Evolutionary conservation across 1,140 invertebrate genomes (phyloP), one percentile per base, ranked within the genome.

Genomic region (Drosophila triauraria): DNA sequence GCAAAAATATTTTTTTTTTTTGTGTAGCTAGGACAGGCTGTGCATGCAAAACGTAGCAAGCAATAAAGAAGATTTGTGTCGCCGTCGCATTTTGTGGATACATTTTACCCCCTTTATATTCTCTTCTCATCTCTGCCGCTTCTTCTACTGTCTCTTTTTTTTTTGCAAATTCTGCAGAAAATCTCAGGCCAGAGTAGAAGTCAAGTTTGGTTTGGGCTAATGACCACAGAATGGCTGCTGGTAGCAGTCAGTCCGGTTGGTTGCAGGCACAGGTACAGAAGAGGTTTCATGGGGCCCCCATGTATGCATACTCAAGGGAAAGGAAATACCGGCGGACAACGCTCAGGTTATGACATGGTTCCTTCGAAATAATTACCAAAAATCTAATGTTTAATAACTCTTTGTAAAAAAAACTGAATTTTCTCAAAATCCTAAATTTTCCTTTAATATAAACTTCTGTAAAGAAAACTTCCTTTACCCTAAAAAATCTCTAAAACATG

Each of bases 11-110:
- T 40, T 35, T 30, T 40, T 35, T 30, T 75, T 15, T 32, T 40
- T 44, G 32, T 54, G 61, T 30, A 42, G 27, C 27, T n/a, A 3
- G 44, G 67, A 50, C 67, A 50, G 53, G 12, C 74, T 85, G 74
- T 74, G 72, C 63, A 65, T 80, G 82, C 77, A 75, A 84, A 86
- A 88, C 84, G 84, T 87, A 87, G 62, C 80, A 80, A 72, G 84
- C 84, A 87, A 87, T 87, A 87, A 87, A 87, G 84, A 87, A 87
- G 84, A 87, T 87, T 87, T 87, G 84, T 87, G 84, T 87, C 74
- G 71, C 84, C 77, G 54, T 80, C 84, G 72, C 84, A 88, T 87
- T 88, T 80, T 87, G 84, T 77, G 80, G 77, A 80, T 84, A 72
- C 71, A 78, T 75, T 75, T 75, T 51, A 54, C 56, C 46, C 43